Percentiles rank a stretch among this genome's conserved stretches.
Evolutionary conservation across 2,888 invertebrate genomes (phyloP).

Genomic region (Bursaphelenchus okinawaensis): DNA sequence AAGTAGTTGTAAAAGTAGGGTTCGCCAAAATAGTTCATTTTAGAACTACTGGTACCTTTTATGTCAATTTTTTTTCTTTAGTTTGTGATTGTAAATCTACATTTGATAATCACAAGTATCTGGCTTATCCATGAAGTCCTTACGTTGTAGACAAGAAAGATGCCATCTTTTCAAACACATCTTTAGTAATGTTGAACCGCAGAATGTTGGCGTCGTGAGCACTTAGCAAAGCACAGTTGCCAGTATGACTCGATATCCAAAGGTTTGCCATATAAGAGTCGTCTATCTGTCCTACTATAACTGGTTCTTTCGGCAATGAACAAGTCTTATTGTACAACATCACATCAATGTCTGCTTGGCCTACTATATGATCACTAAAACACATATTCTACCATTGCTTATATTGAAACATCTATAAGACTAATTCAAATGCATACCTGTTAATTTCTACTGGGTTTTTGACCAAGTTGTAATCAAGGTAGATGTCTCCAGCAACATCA

Average conservation of each 20-base stretch:
- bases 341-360: conserved; percentile 38
- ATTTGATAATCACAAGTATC: no score
- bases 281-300: not conserved
- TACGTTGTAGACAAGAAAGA: conserved; percentile 15
- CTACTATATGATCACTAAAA: conserved; percentile 33
- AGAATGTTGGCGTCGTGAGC: conserved; percentile 35
- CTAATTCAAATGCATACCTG: not conserved
- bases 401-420: no score
- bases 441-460: conserved; percentile 23
- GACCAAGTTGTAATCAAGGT: conserved; percentile 38
- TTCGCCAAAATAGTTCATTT: no score
- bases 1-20: no score
- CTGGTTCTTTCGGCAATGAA: conserved; percentile 19
- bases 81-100: no score
- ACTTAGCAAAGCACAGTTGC: conserved; percentile 42
- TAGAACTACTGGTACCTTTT: no score
- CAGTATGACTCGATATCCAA: conserved; percentile 40
- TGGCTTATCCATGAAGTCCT: no score
- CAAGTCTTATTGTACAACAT: conserved; percentile 38
- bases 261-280: conserved; percentile 39
- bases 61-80: no score
- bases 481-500: conserved; percentile 36
- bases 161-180: conserved; percentile 18
- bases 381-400: no score
- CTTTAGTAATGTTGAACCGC: conserved; percentile 32